These are phyloP conservation scores for Latrodectus geometricus DNA, from an alignment of 1,140 invertebrate species.

Conservation along the genomic window DNA sequence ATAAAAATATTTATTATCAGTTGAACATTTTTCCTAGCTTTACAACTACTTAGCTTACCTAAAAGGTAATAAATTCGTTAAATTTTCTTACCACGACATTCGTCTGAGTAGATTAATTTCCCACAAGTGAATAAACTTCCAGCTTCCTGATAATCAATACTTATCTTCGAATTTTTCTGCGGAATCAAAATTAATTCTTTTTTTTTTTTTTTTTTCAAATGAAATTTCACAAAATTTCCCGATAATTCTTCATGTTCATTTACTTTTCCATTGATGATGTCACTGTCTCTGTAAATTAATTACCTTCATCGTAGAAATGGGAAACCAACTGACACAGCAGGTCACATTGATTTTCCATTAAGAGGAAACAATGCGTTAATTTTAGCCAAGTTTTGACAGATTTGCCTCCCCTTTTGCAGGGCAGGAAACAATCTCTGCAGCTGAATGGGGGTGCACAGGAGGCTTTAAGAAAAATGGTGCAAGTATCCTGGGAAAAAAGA, in stretches of 20 bases:
- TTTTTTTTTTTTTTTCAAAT: too few species aligned
- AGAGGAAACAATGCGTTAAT: background rate
- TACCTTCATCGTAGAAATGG: background rate
- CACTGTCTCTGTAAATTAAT: background rate
- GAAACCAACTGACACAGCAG: background rate
- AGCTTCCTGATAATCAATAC: too few species aligned
- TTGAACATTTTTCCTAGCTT: too few species aligned
- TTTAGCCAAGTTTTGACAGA: background rate
- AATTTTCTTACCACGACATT: too few species aligned
- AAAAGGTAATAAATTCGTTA: too few species aligned
- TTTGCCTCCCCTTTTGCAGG: slow-evolving; percentile 7
- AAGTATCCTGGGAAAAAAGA: slow-evolving; percentile 48
- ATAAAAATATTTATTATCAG: too few species aligned
- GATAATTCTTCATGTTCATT: background rate
- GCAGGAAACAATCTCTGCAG: slow-evolving; percentile 46
- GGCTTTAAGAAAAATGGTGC: slow-evolving; percentile 29
- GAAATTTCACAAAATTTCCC: background rate
- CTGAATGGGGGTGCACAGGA: slow-evolving; percentile 43
- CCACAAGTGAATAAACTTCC: too few species aligned
- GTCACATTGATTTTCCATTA: background rate
- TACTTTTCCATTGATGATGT: background rate
- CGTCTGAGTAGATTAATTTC: too few species aligned
- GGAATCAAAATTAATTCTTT: too few species aligned
- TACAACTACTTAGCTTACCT: too few species aligned
- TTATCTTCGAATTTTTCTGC: too few species aligned